A percentile compares a stretch with the other conserved stretches of the same genome.
Evolutionary conservation across 1,140 invertebrate species (phyloP).

Genomic region (Yoshiicerus persimilis): DNA sequence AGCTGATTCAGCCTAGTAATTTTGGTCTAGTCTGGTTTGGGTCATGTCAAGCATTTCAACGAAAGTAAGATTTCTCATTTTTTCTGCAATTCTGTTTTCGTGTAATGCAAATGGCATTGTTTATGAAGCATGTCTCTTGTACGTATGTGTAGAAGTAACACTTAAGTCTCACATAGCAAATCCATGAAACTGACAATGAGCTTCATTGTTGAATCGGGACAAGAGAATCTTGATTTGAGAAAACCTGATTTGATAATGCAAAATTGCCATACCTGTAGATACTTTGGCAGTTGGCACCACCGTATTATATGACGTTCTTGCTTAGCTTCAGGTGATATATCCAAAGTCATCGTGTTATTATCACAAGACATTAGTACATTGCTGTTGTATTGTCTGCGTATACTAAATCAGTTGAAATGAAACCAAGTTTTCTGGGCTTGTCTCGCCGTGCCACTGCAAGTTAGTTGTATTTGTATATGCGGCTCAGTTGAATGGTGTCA

Average conservation of each 20-base stretch:
- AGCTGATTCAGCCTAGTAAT: neutral
- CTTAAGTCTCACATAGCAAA: neutral
- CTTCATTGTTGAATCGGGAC: neutral
- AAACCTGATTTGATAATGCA: neutral
- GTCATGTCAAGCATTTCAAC: neutral
- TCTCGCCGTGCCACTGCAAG: no score
- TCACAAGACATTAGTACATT: neutral
- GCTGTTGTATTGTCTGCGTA: neutral
- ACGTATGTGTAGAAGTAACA: neutral
- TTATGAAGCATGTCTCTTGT: neutral
- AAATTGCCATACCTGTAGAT: neutral
- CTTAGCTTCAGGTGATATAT: neutral
- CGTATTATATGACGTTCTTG: neutral
- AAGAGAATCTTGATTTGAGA: neutral
- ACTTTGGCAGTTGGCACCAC: neutral
- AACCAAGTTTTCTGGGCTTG: neutral
- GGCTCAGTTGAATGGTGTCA: neutral
- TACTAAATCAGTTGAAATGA: neutral
- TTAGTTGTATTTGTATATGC: neutral
- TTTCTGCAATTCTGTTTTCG: neutral
- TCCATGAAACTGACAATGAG: neutral
- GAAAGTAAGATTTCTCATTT: conserved; percentile 2
- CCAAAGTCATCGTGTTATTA: neutral
- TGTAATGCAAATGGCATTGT: neutral
- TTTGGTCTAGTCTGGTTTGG: neutral